Evolutionary conservation across 2,888 invertebrate genomes (phyloP), one percentile per base, ranked within the genome.

Genomic region (Sinelater perroti): DNA sequence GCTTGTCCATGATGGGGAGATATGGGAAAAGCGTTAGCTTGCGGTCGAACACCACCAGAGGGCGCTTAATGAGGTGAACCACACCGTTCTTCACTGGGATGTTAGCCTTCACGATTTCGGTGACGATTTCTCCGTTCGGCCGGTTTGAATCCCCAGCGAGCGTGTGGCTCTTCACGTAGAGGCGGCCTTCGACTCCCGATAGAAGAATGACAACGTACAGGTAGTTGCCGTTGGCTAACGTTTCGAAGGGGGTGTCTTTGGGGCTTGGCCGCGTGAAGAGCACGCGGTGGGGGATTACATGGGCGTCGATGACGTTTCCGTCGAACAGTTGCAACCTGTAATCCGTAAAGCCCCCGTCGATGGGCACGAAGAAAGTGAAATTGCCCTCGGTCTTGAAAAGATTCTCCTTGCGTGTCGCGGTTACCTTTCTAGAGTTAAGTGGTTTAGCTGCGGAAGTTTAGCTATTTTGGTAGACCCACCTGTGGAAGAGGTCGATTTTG

Each of bases 21-120:
- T 90, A 92, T 1, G 95, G 94, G 57, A 94, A 93, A 72, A 93
- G 89, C 65, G 87, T 86, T 60, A 94, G 87, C 3, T 89, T 88
- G 3, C 89, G 89, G 69, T 93, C 91, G 56, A 92, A 90, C 55
- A 94, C 87, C 86, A 93, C 92, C 16, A 95, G 80, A 0, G 95
- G 95, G 63, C 91, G 84, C 67, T 92, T 90, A 61, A 96, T 95
- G 58, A 96, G 84, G 77, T 96, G 96, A 0, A 95, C 88, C 0
- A 96, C 95, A 13, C 96, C 95, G 72, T 95, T 95, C 71, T 86
- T 86, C 13, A 95, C 92, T 0, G 95, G 95, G 61, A 95, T 94
- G 77, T 95, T 94, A 8, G 89, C 89, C 70, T 87, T 85, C 3
- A 94, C 86, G 55, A 95, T 90, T 76, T 93, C 91, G 0, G 93